Evolutionary conservation across 2,888 invertebrate species (phyloP), one percentile per base, ranked within the genome.

Genomic region (Epinotia brunnichana): DNA sequence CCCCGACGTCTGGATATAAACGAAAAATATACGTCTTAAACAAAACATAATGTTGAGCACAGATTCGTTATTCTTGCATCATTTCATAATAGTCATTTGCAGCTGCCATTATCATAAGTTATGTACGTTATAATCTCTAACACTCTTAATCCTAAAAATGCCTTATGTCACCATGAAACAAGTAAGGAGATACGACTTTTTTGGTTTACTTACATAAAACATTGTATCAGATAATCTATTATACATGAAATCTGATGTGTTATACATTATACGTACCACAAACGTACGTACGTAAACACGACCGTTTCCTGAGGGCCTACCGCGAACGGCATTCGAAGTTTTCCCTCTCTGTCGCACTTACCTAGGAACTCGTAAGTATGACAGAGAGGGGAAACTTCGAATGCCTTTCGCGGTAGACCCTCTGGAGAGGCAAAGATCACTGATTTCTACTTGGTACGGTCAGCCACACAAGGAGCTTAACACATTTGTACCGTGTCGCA

Each of bases 51-150:
- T 9, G 48, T 62, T 62, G 62, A 54, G 13, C 35, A 64, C 54
- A 64, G 39, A 64, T 54, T 64, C 39, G 21, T 24, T 35, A 59
- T 69, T 69, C 35, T 69, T 69, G 69, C 69, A 61, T 69, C 69
- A 69, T 69, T 61, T 62, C 61, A 17, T 9, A 69, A 41, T 53
- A n/a, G 61, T 61, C 61, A 69, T 61, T 54, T 61, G n/a, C 15
- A 41, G 39, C 9, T 54, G 54, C 53, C 54, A 61, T 48, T 61
- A 39, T 53, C 61, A 61, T 69, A 69, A 69, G 48, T 63, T 35
- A 63, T 51, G 62, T n/a, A 48, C 48, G 48, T 48, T n/a, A 48
- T 48, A n/a, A 48, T 48, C 44, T n/a, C 44, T 13, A 15, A 48
- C 44, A 13, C 44, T 1, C 13, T n/a, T 13, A 5, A n/a, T n/a